Conservation (phyloP, 2,113 vertebrate genomes). For the Hydrochoerus hydrochaeris region DNA sequence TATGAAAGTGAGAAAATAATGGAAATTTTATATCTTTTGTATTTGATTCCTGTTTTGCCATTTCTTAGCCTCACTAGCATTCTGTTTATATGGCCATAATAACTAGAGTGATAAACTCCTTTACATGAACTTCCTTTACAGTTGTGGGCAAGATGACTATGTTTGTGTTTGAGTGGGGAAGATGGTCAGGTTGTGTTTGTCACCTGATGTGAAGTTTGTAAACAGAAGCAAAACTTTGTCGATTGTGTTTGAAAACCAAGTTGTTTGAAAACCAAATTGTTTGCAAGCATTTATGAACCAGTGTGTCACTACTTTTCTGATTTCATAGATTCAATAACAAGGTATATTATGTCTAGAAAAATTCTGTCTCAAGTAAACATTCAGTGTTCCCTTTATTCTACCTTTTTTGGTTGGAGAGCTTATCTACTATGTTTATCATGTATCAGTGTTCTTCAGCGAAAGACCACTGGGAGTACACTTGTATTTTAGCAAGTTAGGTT, state of each 20-base stretch:
- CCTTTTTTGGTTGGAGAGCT: background rate
- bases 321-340: background rate
- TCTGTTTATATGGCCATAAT: background rate
- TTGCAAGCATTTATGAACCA: too few relatives aligned
- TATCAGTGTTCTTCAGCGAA: background rate
- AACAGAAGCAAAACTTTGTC: too few relatives aligned
- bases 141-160: too few relatives aligned
- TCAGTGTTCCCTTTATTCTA: background rate
- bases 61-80: background rate
- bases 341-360: background rate
- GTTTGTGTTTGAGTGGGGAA: too few relatives aligned
- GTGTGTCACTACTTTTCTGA: background rate
- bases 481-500: background rate
- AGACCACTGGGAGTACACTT: background rate
- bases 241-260: too few relatives aligned
- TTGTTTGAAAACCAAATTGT: too few relatives aligned
- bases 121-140: too few relatives aligned
- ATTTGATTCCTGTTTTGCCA: background rate
- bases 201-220: too few relatives aligned
- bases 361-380: background rate
- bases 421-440: background rate
- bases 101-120: background rate
- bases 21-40: conserved; percentile 27
- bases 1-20: background rate
- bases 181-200: too few relatives aligned